Percentiles rank a stretch among this genome's conserved stretches.
Evolutionary conservation across 1,140 invertebrate species (phyloP).

Genomic region (Nephila pilipes): DNA sequence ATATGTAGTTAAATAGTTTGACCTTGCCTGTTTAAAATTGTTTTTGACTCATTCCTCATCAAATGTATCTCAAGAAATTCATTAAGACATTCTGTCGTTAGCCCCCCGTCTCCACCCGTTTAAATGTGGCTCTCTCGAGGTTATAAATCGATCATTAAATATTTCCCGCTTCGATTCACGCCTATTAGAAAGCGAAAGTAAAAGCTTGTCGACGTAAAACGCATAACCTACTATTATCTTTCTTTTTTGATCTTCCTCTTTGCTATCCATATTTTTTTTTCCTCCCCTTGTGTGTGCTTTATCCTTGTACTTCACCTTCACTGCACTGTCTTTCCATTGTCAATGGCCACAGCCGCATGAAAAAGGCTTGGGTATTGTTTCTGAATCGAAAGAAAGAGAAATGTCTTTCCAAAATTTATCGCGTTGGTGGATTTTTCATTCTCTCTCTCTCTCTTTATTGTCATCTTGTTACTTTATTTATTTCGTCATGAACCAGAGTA

Average conservation of each 20-base stretch:
- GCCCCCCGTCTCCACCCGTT: no score
- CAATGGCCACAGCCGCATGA: slow-evolving; percentile 47
- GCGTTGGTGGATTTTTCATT: not conserved
- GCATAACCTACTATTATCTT: slow-evolving; percentile 46
- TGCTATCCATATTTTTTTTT: not conserved
- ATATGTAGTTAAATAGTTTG: no score
- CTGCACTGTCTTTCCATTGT: slow-evolving; percentile 28
- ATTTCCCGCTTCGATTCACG: not conserved
- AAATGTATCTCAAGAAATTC: no score
- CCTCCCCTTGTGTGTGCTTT: slow-evolving; percentile 2
- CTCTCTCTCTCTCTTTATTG: not conserved
- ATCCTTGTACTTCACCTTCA: slow-evolving; percentile 66
- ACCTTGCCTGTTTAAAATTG: no score
- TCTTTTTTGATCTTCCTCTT: not conserved
- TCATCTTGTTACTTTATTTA: not conserved
- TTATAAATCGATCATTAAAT: not conserved
- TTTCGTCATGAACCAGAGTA: not conserved
- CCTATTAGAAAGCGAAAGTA: slow-evolving; percentile 8
- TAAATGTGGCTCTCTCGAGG: no score
- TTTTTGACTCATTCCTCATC: no score
- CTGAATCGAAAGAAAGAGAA: not conserved
- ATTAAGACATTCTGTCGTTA: no score
- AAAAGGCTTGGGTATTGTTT: not conserved
- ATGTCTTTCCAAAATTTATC: slow-evolving; percentile 32
- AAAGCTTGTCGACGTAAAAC: slow-evolving; percentile 15